Base-by-base conservation (phyloP, 2,113 vertebrate genomes). In the Semicossyphus pulcher region DNA sequence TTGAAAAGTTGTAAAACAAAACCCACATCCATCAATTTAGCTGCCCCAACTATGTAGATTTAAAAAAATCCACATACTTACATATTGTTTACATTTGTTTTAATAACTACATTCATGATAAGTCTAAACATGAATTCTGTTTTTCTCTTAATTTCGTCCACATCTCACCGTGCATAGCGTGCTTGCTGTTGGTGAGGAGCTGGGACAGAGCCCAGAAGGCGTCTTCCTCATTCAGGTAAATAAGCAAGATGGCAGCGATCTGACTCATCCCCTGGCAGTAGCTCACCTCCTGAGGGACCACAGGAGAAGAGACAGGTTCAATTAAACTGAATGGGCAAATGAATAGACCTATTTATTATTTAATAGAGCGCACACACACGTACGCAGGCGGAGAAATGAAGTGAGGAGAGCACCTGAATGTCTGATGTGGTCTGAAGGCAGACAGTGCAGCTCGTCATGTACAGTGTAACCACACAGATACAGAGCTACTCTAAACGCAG, bases 191-290 rank as follows among this genome's bases (percentile, higher is more conserved):
- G 86, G 95, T 96, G 65, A 97, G 92, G 67, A 97, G 94, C 89
- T 96, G 95, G 0, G 95, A 95, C 52, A 96, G 79, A 0, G 96
- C 96, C 96, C 96, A 97, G 88, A 97, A 97, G 0, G 96, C 94
- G 7, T 97, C 95, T 82, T 97, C 95, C 80, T 97, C 95, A 0
- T 96, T 96, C 77, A 96, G 75, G 91, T 95, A 97, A 95, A 96
- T 97, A 67, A 97, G 93, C 44, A 96, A 87, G 86, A 97, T 92
- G 68, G 95, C 96, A 37, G 94, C 95, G 0, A 96, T 95, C 91
- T 97, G 95, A 90, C 95, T 97, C 95, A 96, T 96, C 45, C 96
- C 96, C 87, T 96, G 95, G 89, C 96, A 97, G 91, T 97, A 97
- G 93, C 96, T 96, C 80, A 97, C 97, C 86, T 97, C 96, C 96